Base-by-base conservation (phyloP, 35 echinoderm and acorn worm species). In the Stichopus chloronotus region DNA sequence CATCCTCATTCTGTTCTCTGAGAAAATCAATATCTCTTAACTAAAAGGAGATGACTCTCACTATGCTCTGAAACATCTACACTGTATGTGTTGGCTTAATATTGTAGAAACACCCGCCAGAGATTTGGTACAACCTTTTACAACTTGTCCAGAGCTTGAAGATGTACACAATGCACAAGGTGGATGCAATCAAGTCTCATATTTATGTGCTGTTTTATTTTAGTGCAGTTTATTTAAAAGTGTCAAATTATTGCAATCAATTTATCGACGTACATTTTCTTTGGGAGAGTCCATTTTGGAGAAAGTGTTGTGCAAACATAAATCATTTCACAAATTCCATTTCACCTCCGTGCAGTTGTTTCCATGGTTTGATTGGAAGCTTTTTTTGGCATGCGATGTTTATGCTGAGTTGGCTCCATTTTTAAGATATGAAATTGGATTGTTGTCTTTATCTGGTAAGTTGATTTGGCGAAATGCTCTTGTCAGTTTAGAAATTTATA, bases 291-390 rank as follows among this genome's bases (percentile, higher is more conserved):
- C 55, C 80, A 83, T 83, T 83, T 13, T 83, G 30, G 25, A 83
- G n/a, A 55, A 55, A 55, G 80, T 24, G 80, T 17, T 17, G 6
- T 83, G 1, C 5, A 55, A 55, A 83, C 25, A 53, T 43, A 57
- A 12, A 81, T 83, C n/a, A 5, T 56, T 5, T 65, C 0, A 65
- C 61, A 79, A 11, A 7, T 5, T 55, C 43, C 14, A 55, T 78
- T 21, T 21, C 19, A 14, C 16, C 4, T 9, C 76, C 52, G 21
- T 56, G 55, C 8, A 43, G 55, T 17, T 83, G 80, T 83, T 83
- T 83, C 80, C 80, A 83, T 83, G 80, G 80, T 83, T 83, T 13
- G 16, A 17, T 10, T 5, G 9, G 80, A 83, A 83, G 80, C 80
- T 56, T 52, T 43, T 19, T 19, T 65, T 10, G 61, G 4, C 19